Evolutionary conservation across 2,113 vertebrate genomes (phyloP), one percentile per base, ranked within the genome.

Genomic region (Protobothrops mucrosquamatus): DNA sequence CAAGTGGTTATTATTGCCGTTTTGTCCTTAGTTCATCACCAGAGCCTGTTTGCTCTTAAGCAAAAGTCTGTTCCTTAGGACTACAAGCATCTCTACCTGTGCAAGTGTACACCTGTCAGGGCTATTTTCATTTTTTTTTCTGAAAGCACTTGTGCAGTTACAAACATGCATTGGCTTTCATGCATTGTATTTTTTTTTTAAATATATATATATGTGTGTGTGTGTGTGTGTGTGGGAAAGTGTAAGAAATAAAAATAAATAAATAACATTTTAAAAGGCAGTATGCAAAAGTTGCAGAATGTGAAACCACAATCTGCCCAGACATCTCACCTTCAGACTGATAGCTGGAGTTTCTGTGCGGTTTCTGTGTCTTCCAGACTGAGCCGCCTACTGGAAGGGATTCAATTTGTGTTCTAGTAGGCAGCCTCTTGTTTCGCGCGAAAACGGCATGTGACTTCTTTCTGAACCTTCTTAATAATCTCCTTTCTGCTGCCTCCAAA

Each of bases 401-500:
- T 81, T 90, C 26, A 89, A 10, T 4, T 22, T 85, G 55, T 96
- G 87, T 91, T 48, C 52, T 51, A 14, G 29, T 29, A 52, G 56
- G 43, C 59, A 87, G 89, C 11, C 89, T 94, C 29, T 95, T 90
- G 94, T 94, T 95, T 97, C 94, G 96, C 87, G 93, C 52, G 95
- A 92, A 93, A 81, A 54, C 85, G 0, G 96, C 39, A 54, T 64
- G n/a, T 93, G 34, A 64, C 69, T 94, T 89, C 56, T 97, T 85
- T 97, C 97, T 98, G 96, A 97, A 91, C 96, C 92, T 96, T 91
- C 0, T 95, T 98, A 81, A 98, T 96, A n/a, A 95, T 98, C 97
- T 97, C 92, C 92, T 92, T 97, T 97, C 93, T 97, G 97, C 98
- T 97, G 26, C 95, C 95, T 95, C 94, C 96, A 97, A 98, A 99